Base-by-base conservation (phyloP, 2,888 invertebrate genomes). In the Cosmopolites sordidus region DNA sequence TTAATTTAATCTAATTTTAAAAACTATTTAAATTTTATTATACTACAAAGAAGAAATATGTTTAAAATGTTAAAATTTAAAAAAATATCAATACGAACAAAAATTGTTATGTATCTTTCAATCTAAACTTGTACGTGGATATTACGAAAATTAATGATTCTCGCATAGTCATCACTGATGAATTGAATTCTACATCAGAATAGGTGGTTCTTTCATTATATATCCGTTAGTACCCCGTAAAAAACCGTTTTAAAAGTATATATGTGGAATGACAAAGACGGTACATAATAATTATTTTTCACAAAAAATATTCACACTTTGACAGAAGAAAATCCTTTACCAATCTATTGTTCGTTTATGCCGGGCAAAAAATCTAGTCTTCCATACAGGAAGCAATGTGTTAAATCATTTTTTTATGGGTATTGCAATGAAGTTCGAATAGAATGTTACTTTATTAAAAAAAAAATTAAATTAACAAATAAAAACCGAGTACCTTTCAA, bases 221-320 rank as follows among this genome's bases (percentile, higher is more conserved):
- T 22, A 22, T 22, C 22, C 22, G 22, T 22, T 22, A 22, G 22
- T 22, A 8, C 22, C 3, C 22, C 4, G 12, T 12, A 33, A 33
- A 33, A 33, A 33, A 33, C 4, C 12, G 33, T n/a, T 33, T 33
- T 33, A 3, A 33, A 12, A 3, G 33, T 33, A n/a, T 33, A 22
- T 22, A 22, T 22, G 4, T 33, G 11, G 33, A 33, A 33, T 11
- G 33, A 33, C 33, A 33, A 33, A 9, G 33, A 11, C 11, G 33
- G 33, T 4, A 33, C 33, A 9, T 33, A 6, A n/a, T 33, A 33
- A 33, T 33, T 11, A n/a, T 11, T 33, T 33, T 33, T 12, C 4
- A 33, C 33, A 33, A 33, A 33, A 33, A 33, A 33, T 33, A 11
- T 33, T 33, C 11, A 33, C 33, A 33, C 33, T 33, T 33, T 33